Conservation (phyloP, 2,888 invertebrate species). For the Norana najaformis region DNA sequence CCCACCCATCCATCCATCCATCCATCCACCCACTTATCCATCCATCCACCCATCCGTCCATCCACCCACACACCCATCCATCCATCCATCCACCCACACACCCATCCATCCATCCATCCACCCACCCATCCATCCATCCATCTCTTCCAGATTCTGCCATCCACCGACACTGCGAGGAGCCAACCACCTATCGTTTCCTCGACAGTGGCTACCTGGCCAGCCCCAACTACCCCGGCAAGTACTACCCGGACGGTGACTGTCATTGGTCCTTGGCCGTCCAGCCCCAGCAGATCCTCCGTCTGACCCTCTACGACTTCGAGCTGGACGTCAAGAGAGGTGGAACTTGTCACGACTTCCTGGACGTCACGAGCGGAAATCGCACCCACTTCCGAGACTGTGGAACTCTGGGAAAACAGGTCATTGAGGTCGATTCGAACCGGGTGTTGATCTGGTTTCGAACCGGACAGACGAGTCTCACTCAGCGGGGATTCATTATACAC, state of each 20-base stretch:
- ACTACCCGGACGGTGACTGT: slow-evolving; percentile 44
- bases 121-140: neutral
- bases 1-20: neutral
- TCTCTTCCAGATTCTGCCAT: neutral
- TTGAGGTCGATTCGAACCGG: slow-evolving; percentile 18
- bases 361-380: slow-evolving; percentile 34
- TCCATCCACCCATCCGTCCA: too few species aligned
- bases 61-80: too few species aligned
- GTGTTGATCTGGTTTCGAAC: slow-evolving; percentile 41
- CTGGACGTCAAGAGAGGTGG: slow-evolving; percentile 44
- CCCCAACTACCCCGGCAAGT: slow-evolving; percentile 45
- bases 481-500: slow-evolving; percentile 43
- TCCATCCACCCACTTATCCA: too few species aligned
- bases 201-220: slow-evolving; percentile 43
- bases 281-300: slow-evolving; percentile 34
- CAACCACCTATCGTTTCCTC: neutral
- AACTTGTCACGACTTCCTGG: slow-evolving; percentile 41
- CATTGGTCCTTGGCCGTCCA: slow-evolving; percentile 42
- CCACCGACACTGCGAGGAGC: neutral
- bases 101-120: neutral
- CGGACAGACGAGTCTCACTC: slow-evolving; percentile 40
- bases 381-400: slow-evolving; percentile 44
- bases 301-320: slow-evolving; percentile 45
- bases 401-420: slow-evolving; percentile 42
- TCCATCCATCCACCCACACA: too few species aligned